Conservation (phyloP, 2,113 vertebrate genomes). For the Hippocampus guttulatus region DNA sequence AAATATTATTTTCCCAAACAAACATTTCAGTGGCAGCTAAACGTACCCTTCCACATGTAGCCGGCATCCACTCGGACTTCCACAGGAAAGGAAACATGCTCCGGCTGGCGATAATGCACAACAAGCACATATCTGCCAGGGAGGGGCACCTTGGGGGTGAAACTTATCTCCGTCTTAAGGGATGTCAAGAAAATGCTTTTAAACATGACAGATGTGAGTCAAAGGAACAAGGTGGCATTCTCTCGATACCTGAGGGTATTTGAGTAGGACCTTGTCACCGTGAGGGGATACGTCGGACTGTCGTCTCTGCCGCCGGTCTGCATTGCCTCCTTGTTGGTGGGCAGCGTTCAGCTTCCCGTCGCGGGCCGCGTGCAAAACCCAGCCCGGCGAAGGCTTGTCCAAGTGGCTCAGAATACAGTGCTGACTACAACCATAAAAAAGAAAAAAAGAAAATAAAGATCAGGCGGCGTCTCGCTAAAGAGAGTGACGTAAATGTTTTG, state of each 20-base stretch:
- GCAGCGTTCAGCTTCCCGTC: constrained; percentile 45
- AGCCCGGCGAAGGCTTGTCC: constrained; percentile 67
- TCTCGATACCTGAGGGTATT: constrained; percentile 77
- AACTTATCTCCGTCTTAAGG: constrained; percentile 76
- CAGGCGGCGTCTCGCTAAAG: not conserved
- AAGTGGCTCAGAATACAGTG: constrained; percentile 74
- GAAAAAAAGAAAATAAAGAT: constrained; percentile 2
- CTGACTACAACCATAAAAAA: constrained; percentile 69
- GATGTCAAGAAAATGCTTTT: not conserved
- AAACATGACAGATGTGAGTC: not conserved
- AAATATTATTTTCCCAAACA: not conserved
- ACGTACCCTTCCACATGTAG: constrained; percentile 76
- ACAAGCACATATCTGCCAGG: constrained; percentile 76
- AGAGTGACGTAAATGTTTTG: not conserved
- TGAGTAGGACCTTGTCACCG: constrained; percentile 70
- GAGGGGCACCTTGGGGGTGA: constrained; percentile 70
- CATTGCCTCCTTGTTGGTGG: constrained; percentile 22
- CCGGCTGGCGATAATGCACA: constrained; percentile 80
- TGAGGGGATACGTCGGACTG: constrained; percentile 40
- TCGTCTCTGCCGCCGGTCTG: constrained; percentile 48
- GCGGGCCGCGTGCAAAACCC: constrained; percentile 68
- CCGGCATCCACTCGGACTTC: constrained; percentile 75
- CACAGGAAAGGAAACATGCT: constrained; percentile 72
- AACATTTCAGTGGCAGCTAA: not conserved
- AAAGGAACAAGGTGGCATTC: not conserved